Evolutionary conservation across 2,888 invertebrate genomes (phyloP).

Genomic region (Altica lythri): DNA sequence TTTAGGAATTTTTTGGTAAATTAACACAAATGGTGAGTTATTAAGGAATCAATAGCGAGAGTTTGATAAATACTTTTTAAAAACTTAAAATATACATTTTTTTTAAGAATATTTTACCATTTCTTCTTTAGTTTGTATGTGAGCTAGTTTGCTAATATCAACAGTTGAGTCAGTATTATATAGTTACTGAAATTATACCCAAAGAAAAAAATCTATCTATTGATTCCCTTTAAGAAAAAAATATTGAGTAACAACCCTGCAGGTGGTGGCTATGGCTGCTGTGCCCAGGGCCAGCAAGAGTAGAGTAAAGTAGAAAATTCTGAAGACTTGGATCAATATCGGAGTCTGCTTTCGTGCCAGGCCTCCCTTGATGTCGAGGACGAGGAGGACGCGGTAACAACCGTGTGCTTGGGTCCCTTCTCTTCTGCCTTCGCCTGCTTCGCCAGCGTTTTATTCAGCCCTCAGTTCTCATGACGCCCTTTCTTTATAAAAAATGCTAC

Average conservation of each 20-base stretch:
- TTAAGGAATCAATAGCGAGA: no score
- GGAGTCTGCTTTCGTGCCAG: slow-evolving; percentile 31
- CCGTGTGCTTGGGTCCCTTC: slow-evolving; percentile 11
- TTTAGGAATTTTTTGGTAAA: no score
- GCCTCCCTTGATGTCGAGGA: slow-evolving; percentile 25
- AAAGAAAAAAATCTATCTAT: no score
- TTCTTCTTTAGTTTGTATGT: no score
- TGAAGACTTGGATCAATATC: slow-evolving; percentile 38
- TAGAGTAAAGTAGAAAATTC: slow-evolving; percentile 17
- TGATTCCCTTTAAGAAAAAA: background rate
- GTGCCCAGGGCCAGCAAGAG: slow-evolving; percentile 33
- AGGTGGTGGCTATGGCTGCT: slow-evolving; percentile 8
- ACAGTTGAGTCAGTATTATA: no score
- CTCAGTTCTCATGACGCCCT: background rate
- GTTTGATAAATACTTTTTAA: no score
- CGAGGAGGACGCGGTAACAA: background rate
- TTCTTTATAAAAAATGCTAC: slow-evolving; percentile 19
- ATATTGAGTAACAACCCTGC: slow-evolving; percentile 1
- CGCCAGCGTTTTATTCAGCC: no score
- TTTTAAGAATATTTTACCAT: no score
- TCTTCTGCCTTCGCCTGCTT: slow-evolving; percentile 13
- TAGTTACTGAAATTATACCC: no score
- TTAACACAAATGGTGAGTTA: no score
- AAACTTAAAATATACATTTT: no score
- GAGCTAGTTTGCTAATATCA: no score